Base-by-base conservation (phyloP, 2,797 vertebrate species). In the Muscicapa comitata region DNA sequence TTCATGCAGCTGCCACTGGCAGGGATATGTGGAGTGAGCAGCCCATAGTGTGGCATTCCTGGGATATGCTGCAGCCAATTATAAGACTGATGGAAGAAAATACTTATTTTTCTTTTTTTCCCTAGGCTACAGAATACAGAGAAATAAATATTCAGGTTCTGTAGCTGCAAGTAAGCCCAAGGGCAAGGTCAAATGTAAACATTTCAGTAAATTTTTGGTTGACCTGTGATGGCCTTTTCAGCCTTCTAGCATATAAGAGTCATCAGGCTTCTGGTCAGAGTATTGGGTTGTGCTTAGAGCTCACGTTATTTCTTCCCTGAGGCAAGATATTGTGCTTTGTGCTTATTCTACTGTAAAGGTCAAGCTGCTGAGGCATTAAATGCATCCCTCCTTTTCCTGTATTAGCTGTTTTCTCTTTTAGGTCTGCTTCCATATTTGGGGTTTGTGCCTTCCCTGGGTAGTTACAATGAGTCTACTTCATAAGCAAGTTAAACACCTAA, bases 321-420 rank as follows among this genome's bases (percentile, higher is more conserved):
- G 85, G 91, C 84, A 3, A 91, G 19, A 55, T 80, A 71, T 3
- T 76, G 48, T 76, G 63, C n/a, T 92, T 91, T 42, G 37, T 68
- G 53, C 38, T 91, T 93, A 77, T 68, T 92, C 71, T 77, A 3
- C 67, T 90, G 16, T 37, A 82, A 92, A 96, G 84, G 92, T 96
- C 67, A 92, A 65, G 65, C 62, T 81, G 45, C 63, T 85, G 72
- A 80, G 75, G 85, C 58, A 68, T 77, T 76, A 76, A 88, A 53
- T 68, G n/a, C 11, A 71, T 66, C 40, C 37, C 45, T 87, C 20
- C 57, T 86, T 90, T 77, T 90, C 50, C 61, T 80, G 8, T 47
- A 62, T 77, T 86, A 53, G 31, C 24, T 47, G 6, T 67, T 84
- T 92, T 81, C 17, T 78, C 28, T 31, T 86, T 53, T 55, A 31